phyloP scores from a whole-genome alignment of 2,113 vertebrate genomes.

The Pterophyllum scalare region DNA sequence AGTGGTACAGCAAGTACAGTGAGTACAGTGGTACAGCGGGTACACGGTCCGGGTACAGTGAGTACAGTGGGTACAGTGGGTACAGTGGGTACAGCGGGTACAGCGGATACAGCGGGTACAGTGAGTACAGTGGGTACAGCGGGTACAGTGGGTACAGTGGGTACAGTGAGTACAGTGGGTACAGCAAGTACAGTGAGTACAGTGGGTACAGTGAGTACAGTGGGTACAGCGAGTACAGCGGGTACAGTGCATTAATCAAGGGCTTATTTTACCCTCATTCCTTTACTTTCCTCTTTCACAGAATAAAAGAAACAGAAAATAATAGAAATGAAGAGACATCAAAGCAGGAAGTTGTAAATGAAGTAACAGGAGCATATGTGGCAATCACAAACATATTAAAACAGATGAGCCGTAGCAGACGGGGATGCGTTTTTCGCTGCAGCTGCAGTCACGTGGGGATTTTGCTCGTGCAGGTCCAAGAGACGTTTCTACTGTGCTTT shows the following conservation, averaged over 20 bases:
- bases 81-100: no score
- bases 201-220: no score
- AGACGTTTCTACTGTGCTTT: neutral
- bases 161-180: neutral
- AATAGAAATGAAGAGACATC: accelerated
- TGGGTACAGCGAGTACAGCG: no score
- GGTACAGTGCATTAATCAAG: neutral
- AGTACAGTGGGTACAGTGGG: no score
- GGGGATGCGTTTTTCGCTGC: neutral
- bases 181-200: no score
- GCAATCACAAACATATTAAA: neutral
- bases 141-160: no score
- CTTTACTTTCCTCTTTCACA: neutral
- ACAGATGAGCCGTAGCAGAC: neutral
- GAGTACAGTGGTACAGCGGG: no score
- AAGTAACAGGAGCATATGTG: neutral
- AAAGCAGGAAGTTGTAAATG: neutral
- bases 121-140: neutral
- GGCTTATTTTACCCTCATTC: accelerated
- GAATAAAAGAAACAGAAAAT: neutral
- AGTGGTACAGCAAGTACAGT: no score
- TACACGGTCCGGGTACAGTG: no score
- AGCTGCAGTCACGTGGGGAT: conserved; percentile 1
- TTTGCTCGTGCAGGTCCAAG: neutral
- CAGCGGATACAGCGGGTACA: no score